These are phyloP conservation scores for honey bee (Apis mellifera) DNA, from an alignment of 1,140 invertebrate species.

Conservation along the genomic window DNA sequence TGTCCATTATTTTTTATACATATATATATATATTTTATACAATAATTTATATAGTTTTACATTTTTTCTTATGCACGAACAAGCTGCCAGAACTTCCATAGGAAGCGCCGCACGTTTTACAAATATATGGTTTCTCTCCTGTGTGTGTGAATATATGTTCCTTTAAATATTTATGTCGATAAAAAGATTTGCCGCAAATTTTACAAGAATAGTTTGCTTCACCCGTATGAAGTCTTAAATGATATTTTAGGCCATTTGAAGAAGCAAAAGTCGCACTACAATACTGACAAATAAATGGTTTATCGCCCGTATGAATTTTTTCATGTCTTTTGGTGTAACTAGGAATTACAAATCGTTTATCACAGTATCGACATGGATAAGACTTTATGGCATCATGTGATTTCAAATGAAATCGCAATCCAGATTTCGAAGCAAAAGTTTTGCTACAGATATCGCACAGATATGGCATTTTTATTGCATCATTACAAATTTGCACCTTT, in stretches of 20 bases:
- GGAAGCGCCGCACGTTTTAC: conserved; percentile 59
- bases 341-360: conserved; percentile 58
- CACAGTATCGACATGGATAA: conserved; percentile 59
- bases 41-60: conserved; percentile 22
- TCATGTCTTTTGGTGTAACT: conserved; percentile 58
- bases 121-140: conserved; percentile 65
- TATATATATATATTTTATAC: no score
- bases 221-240: conserved; percentile 51
- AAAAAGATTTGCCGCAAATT: conserved; percentile 59
- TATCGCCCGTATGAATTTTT: conserved; percentile 35
- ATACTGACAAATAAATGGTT: conserved; percentile 56
- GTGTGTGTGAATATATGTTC: conserved; percentile 71
- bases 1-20: not conserved
- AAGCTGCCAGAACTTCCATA: conserved; percentile 68
- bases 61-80: conserved; percentile 66
- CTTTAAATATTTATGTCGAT: conserved; percentile 61
- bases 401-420: conserved; percentile 63
- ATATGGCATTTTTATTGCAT: conserved; percentile 17
- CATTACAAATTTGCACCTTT: not conserved
- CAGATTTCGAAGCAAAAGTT: conserved; percentile 63
- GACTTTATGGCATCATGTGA: conserved; percentile 58
- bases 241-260: conserved; percentile 64
- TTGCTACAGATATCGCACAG: conserved; percentile 65
- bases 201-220: conserved; percentile 58
- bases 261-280: conserved; percentile 62